Conservation (phyloP, 2,113 vertebrate species). For the Delphinus delphis region DNA sequence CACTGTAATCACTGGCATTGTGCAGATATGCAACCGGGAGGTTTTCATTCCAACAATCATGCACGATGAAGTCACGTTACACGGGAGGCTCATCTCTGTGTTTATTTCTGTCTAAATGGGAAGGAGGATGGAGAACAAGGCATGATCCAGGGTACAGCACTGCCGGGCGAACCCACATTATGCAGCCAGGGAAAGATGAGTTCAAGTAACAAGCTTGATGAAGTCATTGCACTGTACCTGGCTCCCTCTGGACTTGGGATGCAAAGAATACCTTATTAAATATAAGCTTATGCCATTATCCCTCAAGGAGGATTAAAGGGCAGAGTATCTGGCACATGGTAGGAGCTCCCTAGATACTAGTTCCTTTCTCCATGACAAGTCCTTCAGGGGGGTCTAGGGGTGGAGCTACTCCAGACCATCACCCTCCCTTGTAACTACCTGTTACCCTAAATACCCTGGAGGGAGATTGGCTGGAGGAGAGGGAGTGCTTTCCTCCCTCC, state of each 20-base stretch:
- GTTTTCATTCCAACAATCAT: constrained; percentile 51
- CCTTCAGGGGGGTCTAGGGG: neutral
- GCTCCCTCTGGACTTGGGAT: neutral
- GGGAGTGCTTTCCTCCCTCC: neutral
- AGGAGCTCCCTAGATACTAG: neutral
- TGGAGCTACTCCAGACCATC: neutral
- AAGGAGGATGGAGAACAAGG: neutral
- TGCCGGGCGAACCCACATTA: neutral
- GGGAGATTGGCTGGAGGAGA: neutral
- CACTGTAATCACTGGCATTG: constrained; percentile 62
- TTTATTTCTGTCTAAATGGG: constrained; percentile 35
- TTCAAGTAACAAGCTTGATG: neutral
- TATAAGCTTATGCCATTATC: neutral
- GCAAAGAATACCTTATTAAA: neutral
- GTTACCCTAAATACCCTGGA: neutral
- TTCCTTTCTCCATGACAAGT: neutral
- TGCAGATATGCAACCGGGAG: constrained; percentile 29
- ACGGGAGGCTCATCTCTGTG: neutral
- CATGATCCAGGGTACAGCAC: neutral
- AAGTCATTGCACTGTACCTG: neutral
- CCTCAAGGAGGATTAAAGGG: neutral
- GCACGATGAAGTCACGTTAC: constrained; percentile 14
- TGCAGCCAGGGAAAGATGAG: neutral
- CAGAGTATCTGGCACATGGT: neutral
- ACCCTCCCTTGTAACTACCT: neutral